Conservation (phyloP, 2,888 invertebrate species). For the Plutella xylostella region DNA sequence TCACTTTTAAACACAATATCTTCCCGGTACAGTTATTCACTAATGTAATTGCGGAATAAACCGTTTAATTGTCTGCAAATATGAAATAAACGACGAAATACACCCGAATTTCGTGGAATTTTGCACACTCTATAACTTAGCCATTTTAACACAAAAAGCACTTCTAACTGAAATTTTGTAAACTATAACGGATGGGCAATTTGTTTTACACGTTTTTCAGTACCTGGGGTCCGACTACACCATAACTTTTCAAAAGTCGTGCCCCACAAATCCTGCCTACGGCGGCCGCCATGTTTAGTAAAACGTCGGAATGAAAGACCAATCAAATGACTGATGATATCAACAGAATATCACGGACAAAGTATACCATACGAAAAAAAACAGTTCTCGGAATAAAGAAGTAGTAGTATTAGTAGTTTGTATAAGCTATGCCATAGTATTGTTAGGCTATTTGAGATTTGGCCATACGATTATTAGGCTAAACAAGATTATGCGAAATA, state of each 20-base stretch:
- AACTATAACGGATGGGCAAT: conserved; percentile 21
- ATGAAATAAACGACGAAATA: conserved; percentile 34
- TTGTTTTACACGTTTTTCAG: conserved; percentile 35
- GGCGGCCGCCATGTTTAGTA: conserved; percentile 88
- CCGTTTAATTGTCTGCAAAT: conserved; percentile 21
- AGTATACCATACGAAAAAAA: no score
- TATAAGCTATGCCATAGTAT: no score
- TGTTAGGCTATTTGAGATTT: no score
- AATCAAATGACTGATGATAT: no score
- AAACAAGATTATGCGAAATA: no score
- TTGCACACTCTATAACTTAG: conserved; percentile 25
- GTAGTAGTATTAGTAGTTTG: no score
- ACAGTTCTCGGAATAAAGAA: no score
- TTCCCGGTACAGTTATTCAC: no score
- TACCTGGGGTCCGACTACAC: conserved; percentile 81
- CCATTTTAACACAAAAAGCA: conserved; percentile 29
- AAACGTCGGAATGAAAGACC: conserved; percentile 60
- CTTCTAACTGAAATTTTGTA: conserved; percentile 23
- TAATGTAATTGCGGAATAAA: no score
- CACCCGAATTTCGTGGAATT: conserved; percentile 32
- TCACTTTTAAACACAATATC: conserved; percentile 22
- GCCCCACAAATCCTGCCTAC: conserved; percentile 89
- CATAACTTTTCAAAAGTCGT: conserved; percentile 82
- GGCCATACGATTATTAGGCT: no score
- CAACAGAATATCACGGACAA: no score